These are phyloP conservation scores for Odocoileus hemionus DNA, from an alignment of 2,113 vertebrate genomes.

Conservation along the genomic window DNA sequence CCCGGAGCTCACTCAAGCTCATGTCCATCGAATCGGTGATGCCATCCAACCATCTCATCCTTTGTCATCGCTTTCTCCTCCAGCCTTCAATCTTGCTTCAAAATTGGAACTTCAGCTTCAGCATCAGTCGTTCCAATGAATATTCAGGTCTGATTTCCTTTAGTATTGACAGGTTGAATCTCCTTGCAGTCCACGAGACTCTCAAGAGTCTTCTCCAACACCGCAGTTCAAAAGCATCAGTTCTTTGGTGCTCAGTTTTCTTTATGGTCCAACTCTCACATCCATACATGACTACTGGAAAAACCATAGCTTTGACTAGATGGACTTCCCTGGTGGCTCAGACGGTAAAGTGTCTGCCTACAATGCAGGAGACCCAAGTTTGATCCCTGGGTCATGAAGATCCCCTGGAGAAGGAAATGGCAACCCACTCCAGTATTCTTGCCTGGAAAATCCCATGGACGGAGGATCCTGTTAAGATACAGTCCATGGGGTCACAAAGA, in stretches of 20 bases:
- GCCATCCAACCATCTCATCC: neutral
- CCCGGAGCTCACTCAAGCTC: neutral
- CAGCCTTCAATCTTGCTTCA: neutral
- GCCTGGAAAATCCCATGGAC: too few relatives aligned
- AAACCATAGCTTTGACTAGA: neutral
- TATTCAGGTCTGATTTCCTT: neutral
- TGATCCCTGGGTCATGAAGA: too few relatives aligned
- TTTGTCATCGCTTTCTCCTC: neutral
- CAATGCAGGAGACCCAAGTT: too few relatives aligned
- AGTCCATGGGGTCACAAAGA: too few relatives aligned
- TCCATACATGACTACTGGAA: neutral
- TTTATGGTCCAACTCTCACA: neutral
- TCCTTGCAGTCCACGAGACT: neutral
- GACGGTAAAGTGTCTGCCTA: too few relatives aligned
- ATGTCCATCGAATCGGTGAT: neutral
- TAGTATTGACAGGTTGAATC: neutral
- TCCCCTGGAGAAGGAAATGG: too few relatives aligned
- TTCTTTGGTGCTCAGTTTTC: neutral
- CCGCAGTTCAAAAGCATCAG: neutral
- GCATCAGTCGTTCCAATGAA: neutral
- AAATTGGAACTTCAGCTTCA: neutral
- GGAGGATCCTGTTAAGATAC: too few relatives aligned
- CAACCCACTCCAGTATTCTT: too few relatives aligned
- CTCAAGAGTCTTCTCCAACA: neutral
- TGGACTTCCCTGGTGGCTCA: neutral